phyloP scores from a whole-genome alignment of 1,140 invertebrate genomes.

The Ceratina calcarata region DNA sequence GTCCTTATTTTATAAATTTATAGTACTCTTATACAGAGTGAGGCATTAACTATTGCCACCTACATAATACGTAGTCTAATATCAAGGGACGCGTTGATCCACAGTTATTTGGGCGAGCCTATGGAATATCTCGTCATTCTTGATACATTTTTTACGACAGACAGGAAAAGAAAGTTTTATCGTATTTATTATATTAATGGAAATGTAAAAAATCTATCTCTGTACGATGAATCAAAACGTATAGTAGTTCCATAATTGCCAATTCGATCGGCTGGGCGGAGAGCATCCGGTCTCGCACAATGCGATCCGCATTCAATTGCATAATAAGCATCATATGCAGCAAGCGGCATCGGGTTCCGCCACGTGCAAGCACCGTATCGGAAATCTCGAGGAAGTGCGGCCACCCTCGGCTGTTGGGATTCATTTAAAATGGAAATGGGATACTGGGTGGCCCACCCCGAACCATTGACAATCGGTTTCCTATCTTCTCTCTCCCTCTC shows the following conservation, averaged over 20 bases:
- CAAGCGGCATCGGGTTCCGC: slow-evolving; percentile 15
- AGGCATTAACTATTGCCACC: too few relatives aligned
- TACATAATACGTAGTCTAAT: too few relatives aligned
- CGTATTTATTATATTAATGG: too few relatives aligned
- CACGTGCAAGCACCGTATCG: slow-evolving; percentile 43
- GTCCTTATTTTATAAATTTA: too few relatives aligned
- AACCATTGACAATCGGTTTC: slow-evolving; percentile 2
- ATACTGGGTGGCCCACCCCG: slow-evolving; percentile 35
- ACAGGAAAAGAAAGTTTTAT: too few relatives aligned
- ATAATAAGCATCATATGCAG: slow-evolving; percentile 32
- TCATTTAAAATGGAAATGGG: slow-evolving; percentile 69
- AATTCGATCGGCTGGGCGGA: not conserved
- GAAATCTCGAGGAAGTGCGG: slow-evolving; percentile 63
- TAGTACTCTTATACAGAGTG: too few relatives aligned
- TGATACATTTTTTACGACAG: too few relatives aligned
- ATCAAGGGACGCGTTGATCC: too few relatives aligned
- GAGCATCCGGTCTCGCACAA: not conserved
- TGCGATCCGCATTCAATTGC: slow-evolving; percentile 20
- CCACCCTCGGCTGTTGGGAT: slow-evolving; percentile 47
- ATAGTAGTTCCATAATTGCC: not conserved
- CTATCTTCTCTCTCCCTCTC: not conserved
- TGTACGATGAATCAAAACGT: not conserved
- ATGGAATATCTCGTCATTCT: too few relatives aligned
- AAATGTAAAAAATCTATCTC: too few relatives aligned
- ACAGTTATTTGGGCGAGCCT: too few relatives aligned